These are phyloP conservation scores for Rhinatrema bivittatum DNA, from an alignment of 2,797 vertebrate genomes.

Conservation along the genomic window DNA sequence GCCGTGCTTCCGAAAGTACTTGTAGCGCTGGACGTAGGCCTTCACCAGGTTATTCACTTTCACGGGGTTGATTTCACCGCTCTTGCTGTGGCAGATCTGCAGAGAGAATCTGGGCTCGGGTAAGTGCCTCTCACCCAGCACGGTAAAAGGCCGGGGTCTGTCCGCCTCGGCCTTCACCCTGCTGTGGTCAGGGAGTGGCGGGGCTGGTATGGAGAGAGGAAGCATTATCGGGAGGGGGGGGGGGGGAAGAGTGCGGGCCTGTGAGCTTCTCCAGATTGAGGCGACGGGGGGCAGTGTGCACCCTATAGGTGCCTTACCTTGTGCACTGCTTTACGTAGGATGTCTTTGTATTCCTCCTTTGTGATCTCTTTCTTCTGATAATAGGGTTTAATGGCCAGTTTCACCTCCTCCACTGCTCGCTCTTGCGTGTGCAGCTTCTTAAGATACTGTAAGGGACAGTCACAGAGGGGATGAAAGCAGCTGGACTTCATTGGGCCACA, in stretches of 20 bases:
- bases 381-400: slow-evolving; percentile 91
- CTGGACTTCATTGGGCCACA: too few relatives aligned
- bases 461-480: not conserved
- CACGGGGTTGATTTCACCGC: slow-evolving; percentile 90
- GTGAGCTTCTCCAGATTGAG: too few relatives aligned
- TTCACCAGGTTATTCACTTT: slow-evolving; percentile 88
- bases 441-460: slow-evolving; percentile 61
- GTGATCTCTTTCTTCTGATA: slow-evolving; percentile 94
- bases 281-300: too few relatives aligned
- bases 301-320: too few relatives aligned
- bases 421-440: slow-evolving; percentile 94
- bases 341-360: slow-evolving; percentile 93
- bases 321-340: slow-evolving; percentile 87
- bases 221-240: too few relatives aligned
- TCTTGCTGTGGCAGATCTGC: slow-evolving; percentile 91
- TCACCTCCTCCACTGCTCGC: slow-evolving; percentile 87
- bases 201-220: too few relatives aligned
- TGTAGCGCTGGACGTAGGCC: slow-evolving; percentile 87
- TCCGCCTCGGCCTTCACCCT: too few relatives aligned
- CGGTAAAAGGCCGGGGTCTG: too few relatives aligned
- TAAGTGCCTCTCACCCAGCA: not conserved
- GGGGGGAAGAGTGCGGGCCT: too few relatives aligned
- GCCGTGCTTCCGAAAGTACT: slow-evolving; percentile 86
- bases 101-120: not conserved
- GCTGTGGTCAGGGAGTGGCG: too few relatives aligned